Percentiles rank a stretch among this genome's conserved stretches.
These are phyloP conservation scores for Tragulus kanchil DNA, from an alignment of 2,113 vertebrate genomes.

Conservation along the genomic window DNA sequence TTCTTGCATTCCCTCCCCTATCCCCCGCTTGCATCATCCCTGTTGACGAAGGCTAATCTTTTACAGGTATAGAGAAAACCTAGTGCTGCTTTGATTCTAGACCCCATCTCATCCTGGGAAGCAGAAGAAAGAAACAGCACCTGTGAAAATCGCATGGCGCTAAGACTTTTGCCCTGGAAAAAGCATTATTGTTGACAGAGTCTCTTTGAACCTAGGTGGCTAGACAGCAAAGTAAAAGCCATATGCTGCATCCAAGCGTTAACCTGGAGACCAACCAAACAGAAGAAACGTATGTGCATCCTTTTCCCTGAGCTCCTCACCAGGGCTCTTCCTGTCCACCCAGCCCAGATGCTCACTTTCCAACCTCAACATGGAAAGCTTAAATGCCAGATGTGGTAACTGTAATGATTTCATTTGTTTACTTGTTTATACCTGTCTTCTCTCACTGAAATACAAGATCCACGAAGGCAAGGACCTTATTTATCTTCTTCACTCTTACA, in stretches of 20 bases:
- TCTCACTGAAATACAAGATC: slow-evolving; percentile 32
- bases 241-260: slow-evolving; percentile 2
- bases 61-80: slow-evolving; percentile 68
- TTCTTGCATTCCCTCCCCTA: slow-evolving; percentile 74
- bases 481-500: neutral
- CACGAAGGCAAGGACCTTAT: neutral
- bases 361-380: neutral
- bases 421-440: neutral
- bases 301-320: neutral
- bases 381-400: neutral
- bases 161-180: neutral
- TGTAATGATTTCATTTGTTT: neutral
- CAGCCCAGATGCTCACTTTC: neutral
- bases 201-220: slow-evolving; percentile 55
- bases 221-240: slow-evolving; percentile 60
- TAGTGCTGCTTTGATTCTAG: slow-evolving; percentile 39
- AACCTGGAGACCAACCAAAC: neutral
- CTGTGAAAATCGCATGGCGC: slow-evolving; percentile 13
- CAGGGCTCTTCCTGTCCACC: neutral
- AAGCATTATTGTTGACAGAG: slow-evolving; percentile 31
- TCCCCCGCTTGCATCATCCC: slow-evolving; percentile 75
- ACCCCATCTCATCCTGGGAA: slow-evolving; percentile 55
- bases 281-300: neutral
- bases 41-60: slow-evolving; percentile 80
- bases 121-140: slow-evolving; percentile 5